Evolutionary conservation across 2,113 vertebrate species (phyloP).

Genomic region (Archilochus colubris): DNA sequence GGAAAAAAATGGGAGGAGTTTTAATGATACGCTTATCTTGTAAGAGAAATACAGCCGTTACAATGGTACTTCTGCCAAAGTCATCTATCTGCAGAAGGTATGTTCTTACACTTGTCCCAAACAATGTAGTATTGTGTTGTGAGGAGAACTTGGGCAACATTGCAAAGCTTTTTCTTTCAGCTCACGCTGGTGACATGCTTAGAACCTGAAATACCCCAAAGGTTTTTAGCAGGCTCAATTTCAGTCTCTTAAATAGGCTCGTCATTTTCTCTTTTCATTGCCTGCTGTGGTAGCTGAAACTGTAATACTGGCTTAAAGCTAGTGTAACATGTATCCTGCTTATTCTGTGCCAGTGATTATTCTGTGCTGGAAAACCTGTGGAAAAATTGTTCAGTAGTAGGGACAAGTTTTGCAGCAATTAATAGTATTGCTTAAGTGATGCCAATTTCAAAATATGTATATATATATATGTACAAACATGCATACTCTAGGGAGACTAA

Average conservation of each 20-base stretch:
- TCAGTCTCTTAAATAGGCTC: neutral
- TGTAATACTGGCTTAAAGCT: neutral
- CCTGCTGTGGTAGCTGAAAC: neutral
- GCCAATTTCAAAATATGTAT: neutral
- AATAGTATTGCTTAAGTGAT: neutral
- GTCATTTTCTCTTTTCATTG: neutral
- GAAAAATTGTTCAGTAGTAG: neutral
- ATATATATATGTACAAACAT: too few relatives aligned
- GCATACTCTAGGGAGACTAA: neutral
- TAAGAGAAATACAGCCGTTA: neutral
- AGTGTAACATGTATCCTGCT: neutral
- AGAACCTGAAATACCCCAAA: neutral
- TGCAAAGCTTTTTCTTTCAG: neutral
- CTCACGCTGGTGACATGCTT: neutral
- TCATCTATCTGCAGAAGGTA: neutral
- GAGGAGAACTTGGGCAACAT: neutral
- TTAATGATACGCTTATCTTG: neutral
- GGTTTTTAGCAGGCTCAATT: neutral
- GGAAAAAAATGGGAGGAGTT: neutral
- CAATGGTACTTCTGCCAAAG: neutral
- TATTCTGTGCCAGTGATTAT: neutral
- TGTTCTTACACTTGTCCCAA: fast-evolving
- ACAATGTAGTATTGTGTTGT: neutral
- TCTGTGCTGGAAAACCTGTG: neutral
- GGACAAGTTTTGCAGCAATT: neutral